These are phyloP conservation scores for Drosophila demipolita DNA, from an alignment of 2,888 invertebrate species.

Conservation along the genomic window DNA sequence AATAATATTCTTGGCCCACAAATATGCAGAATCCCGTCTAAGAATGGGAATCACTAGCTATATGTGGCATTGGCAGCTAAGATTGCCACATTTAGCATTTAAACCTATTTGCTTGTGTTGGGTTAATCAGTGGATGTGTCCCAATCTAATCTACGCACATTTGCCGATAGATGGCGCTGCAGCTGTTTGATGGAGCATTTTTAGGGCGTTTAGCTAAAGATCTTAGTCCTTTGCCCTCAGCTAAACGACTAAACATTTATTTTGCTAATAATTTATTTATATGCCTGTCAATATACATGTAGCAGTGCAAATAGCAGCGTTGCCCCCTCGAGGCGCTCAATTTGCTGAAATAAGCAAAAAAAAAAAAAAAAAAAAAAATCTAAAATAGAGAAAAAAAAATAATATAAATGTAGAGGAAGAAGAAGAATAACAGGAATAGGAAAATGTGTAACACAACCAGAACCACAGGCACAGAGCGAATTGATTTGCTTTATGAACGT, in stretches of 20 bases:
- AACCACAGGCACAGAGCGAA: constrained; percentile 47
- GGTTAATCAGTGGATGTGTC: constrained; percentile 39
- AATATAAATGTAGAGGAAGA: constrained; percentile 14
- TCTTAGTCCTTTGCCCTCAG: constrained; percentile 7
- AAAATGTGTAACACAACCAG: constrained; percentile 30
- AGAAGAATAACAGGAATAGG: constrained; percentile 1
- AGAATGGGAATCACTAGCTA: background rate
- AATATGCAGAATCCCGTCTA: background rate
- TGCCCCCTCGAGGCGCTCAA: constrained; percentile 65
- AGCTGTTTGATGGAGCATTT: background rate
- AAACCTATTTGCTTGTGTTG: constrained; percentile 27
- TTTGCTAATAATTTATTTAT: constrained; percentile 81
- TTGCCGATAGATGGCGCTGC: constrained; percentile 38
- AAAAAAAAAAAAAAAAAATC: constrained; percentile 2
- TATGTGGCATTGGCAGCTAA: background rate
- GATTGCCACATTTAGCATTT: background rate
- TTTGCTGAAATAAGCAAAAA: constrained; percentile 78
- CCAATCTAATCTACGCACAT: constrained; percentile 34
- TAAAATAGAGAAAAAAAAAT: constrained; percentile 23
- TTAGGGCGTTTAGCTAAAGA: constrained; percentile 11
- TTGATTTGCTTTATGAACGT: constrained; percentile 79
- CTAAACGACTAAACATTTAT: constrained; percentile 79
- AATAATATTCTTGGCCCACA: background rate
- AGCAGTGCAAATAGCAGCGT: constrained; percentile 52
- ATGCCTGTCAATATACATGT: constrained; percentile 74